A percentile compares a stretch with the other conserved stretches of the same genome.
Conservation (phyloP, 2,888 invertebrate genomes). For the Neoitamus cyanurus region DNA sequence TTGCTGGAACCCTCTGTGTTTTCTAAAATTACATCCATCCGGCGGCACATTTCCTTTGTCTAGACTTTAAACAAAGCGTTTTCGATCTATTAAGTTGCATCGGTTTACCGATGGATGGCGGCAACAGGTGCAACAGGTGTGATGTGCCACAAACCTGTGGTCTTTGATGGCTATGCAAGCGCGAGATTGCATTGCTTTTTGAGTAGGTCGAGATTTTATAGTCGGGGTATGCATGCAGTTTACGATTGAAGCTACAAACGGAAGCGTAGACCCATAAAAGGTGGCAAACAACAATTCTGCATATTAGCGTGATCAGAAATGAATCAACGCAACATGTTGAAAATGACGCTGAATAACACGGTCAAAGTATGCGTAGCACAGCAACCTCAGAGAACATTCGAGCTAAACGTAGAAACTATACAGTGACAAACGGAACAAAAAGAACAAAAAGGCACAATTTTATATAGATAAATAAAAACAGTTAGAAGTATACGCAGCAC, state of each 20-base stretch:
- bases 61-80: neutral
- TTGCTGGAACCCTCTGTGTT: neutral
- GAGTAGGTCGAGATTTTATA: neutral
- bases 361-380: too few species aligned
- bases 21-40: conserved; percentile 5
- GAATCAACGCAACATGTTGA: too few species aligned
- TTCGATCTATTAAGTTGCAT: neutral
- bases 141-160: neutral
- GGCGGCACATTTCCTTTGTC: neutral
- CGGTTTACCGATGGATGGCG: neutral
- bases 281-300: neutral
- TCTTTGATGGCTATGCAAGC: neutral
- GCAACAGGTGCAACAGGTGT: neutral
- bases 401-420: too few species aligned
- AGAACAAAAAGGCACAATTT: too few species aligned
- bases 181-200: neutral
- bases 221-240: neutral
- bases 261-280: neutral
- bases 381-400: too few species aligned
- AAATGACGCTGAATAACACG: too few species aligned
- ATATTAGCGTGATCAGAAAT: too few species aligned
- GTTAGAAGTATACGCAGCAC: too few species aligned
- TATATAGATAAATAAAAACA: too few species aligned
- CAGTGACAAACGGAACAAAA: too few species aligned
- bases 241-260: neutral